Conservation (phyloP, 2,113 vertebrate species). For the Elephas maximus region DNA sequence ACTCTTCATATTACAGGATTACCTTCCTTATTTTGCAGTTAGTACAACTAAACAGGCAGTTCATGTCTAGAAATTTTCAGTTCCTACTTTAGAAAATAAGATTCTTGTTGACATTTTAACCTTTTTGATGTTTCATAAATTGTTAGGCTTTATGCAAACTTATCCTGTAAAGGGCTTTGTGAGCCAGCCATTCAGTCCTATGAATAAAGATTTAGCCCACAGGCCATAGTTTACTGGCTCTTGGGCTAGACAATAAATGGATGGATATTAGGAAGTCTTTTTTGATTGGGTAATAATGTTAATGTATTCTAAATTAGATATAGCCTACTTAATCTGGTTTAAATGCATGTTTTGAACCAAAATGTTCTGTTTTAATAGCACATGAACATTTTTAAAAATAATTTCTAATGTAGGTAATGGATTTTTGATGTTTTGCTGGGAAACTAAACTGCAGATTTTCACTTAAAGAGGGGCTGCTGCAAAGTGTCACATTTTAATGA, state of each 20-base stretch:
- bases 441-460: constrained; percentile 46
- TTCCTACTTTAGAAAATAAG: background rate
- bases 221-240: background rate
- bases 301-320: constrained; percentile 49
- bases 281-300: constrained; percentile 47
- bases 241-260: background rate
- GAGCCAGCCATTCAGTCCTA: background rate
- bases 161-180: background rate
- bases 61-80: background rate
- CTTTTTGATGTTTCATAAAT: background rate
- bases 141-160: background rate
- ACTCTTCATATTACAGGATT: background rate
- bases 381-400: background rate
- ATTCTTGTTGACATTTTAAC: background rate
- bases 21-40: background rate
- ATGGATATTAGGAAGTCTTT: constrained; percentile 28
- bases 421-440: constrained; percentile 25
- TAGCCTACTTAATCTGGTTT: constrained; percentile 18
- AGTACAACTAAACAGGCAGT: background rate
- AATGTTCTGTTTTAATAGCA: constrained; percentile 3
- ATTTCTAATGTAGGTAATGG: constrained; percentile 47
- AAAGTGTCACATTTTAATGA: background rate
- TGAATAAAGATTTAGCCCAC: background rate
- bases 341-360: constrained; percentile 50
- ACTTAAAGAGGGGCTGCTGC: background rate